Percentiles rank a stretch among this genome's conserved stretches.
phyloP scores from a whole-genome alignment of 2,113 vertebrate genomes.

The Stictonetta naevosa region DNA sequence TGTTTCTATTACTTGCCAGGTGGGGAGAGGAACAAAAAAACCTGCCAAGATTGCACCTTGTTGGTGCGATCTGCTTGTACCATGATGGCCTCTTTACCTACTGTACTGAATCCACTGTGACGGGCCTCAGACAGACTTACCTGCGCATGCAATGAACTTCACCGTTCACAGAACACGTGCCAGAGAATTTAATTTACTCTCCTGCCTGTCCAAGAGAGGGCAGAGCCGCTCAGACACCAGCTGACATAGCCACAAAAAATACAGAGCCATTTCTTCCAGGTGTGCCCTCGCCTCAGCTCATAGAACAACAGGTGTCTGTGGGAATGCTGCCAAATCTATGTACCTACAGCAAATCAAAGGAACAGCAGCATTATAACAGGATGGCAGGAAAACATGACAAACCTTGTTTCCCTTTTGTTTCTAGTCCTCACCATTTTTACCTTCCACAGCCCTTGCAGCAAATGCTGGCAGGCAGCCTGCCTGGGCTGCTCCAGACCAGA shows the following conservation, averaged over 20 bases:
- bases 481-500: neutral
- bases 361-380: neutral
- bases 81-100: neutral
- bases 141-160: neutral
- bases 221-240: neutral
- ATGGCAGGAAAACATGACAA: neutral
- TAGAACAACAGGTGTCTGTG: neutral
- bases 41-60: neutral
- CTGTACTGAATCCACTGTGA: neutral
- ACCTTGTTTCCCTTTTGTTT: neutral
- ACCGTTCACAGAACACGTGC: neutral
- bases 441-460: neutral
- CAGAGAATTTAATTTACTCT: neutral
- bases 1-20: neutral
- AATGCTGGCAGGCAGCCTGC: neutral
- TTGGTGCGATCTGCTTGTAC: neutral
- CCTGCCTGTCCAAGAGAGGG: neutral
- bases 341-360: neutral
- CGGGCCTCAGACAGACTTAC: neutral
- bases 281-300: neutral
- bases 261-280: neutral
- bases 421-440: neutral
- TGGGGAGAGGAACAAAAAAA: neutral
- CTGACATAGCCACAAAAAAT: neutral
- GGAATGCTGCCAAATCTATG: neutral